These are phyloP conservation scores for Lordiphosa clarofinis DNA, from an alignment of 1,140 invertebrate species.

Conservation along the genomic window DNA sequence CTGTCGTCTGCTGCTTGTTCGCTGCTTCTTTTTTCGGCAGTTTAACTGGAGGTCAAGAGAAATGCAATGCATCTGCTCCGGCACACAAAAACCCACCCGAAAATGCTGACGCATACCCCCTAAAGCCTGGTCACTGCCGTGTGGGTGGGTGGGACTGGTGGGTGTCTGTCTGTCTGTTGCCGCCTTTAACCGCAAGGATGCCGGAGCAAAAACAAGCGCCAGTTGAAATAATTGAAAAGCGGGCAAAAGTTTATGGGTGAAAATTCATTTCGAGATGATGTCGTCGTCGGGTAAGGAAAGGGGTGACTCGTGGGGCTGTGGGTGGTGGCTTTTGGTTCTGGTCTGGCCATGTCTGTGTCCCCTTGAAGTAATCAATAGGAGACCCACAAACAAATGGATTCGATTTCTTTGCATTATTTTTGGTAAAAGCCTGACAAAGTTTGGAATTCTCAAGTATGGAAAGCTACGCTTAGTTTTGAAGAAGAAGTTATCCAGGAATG, in stretches of 20 bases:
- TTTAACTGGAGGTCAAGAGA: constrained; percentile 71
- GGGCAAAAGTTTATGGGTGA: constrained; percentile 54
- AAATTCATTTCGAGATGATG: constrained; percentile 18
- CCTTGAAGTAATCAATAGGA: no score
- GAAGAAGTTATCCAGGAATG: no score
- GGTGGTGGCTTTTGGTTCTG: no score
- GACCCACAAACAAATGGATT: no score
- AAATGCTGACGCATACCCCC: constrained; percentile 44
- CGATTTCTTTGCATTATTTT: no score
- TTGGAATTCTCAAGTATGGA: no score
- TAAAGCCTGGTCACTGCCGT: constrained; percentile 17
- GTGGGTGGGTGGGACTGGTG: constrained; percentile 32
- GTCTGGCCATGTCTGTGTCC: no score
- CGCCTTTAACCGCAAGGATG: constrained; percentile 36
- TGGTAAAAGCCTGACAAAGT: no score
- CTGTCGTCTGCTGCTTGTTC: constrained; percentile 3
- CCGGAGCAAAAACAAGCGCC: constrained; percentile 33
- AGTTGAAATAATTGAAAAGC: constrained; percentile 63
- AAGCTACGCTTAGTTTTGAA: no score
- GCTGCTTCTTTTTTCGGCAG: constrained; percentile 49
- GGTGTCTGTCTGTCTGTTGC: constrained; percentile 15
- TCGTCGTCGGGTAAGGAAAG: background rate
- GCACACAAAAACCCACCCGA: constrained; percentile 7
- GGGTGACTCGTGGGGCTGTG: background rate
- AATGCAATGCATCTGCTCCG: constrained; percentile 39